phyloP scores from a whole-genome alignment of 2,888 invertebrate species.

The Pristionchus exspectatus region DNA sequence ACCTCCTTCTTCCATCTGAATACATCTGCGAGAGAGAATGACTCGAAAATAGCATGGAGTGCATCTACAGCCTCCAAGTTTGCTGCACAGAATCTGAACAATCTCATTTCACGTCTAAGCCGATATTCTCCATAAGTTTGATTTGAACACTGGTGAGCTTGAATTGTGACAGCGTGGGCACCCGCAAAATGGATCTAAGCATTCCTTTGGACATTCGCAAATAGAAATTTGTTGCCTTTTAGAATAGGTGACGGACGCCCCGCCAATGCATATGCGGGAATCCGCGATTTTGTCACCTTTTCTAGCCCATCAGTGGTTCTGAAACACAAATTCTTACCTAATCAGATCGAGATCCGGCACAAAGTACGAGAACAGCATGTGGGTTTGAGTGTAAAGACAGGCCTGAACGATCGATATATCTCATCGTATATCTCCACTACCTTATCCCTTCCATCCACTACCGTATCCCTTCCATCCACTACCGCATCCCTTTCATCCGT shows the following conservation, averaged over 20 bases:
- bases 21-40: constrained; percentile 66
- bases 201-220: no score
- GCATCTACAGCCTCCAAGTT: constrained; percentile 66
- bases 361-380: constrained; percentile 66
- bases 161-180: not conserved
- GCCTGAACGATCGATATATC: constrained; percentile 54
- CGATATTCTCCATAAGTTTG: not conserved
- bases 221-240: not conserved
- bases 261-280: no score
- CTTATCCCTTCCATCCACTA: not conserved
- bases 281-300: not conserved
- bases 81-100: constrained; percentile 64
- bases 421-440: not conserved
- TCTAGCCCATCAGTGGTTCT: no score
- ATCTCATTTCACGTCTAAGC: not conserved
- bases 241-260: not conserved
- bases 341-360: constrained; percentile 71
- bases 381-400: constrained; percentile 68
- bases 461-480: not conserved
- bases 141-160: no score
- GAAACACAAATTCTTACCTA: constrained; percentile 48
- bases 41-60: constrained; percentile 58
- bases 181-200: no score
- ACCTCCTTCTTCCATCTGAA: constrained; percentile 55
- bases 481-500: not conserved